These are phyloP conservation scores for Gopherus evgoodei DNA, from an alignment of 2,113 vertebrate species.

Conservation along the genomic window DNA sequence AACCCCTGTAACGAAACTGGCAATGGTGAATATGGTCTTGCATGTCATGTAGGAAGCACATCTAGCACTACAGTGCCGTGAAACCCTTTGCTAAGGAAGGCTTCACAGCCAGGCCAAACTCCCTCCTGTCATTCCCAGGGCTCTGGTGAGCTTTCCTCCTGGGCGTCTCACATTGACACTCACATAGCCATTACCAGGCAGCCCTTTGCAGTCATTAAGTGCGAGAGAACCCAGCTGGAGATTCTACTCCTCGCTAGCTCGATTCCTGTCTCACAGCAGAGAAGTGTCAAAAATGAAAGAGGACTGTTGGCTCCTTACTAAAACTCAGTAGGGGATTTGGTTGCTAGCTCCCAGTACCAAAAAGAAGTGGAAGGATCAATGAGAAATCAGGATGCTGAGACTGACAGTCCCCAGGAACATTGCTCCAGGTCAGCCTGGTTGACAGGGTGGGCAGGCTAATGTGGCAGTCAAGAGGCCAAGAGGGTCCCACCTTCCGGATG, in stretches of 20 bases:
- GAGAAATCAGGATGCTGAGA: too few relatives aligned
- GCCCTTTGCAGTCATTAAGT: background rate
- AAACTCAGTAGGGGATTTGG: too few relatives aligned
- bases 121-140: background rate
- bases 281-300: slow-evolving; percentile 17
- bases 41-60: background rate
- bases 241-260: background rate
- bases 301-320: too few relatives aligned
- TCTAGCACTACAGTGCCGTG: background rate
- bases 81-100: background rate
- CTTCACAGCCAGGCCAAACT: background rate
- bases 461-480: too few relatives aligned
- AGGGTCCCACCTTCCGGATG: too few relatives aligned
- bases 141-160: background rate
- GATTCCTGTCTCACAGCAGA: background rate
- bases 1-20: background rate
- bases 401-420: too few relatives aligned
- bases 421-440: too few relatives aligned
- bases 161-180: background rate
- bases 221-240: too few relatives aligned
- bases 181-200: background rate
- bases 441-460: too few relatives aligned
- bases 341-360: too few relatives aligned
- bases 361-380: too few relatives aligned
- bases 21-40: background rate